Base-by-base conservation (phyloP, 2,797 vertebrate genomes). In the Sternarchorhynchus goeldii region DNA sequence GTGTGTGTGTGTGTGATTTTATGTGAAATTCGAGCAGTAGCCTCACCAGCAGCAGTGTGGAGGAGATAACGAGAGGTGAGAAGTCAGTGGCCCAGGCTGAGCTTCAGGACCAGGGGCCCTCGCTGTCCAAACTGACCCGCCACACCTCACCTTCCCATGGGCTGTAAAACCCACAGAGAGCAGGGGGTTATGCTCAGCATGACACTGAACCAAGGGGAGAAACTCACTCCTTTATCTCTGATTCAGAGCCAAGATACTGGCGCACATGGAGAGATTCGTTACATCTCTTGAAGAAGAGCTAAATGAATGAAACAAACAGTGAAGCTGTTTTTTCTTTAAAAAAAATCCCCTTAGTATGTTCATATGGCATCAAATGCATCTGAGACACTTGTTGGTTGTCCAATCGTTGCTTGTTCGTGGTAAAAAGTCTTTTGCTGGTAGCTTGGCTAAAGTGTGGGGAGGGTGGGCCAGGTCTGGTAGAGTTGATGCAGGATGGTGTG, bases 401-500 rank as follows among this genome's bases (percentile, higher is more conserved):
- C 25, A 25, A 25, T 25, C 25, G 25, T 25, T 25, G 25, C 25
- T 25, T 25, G 25, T 25, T 25, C 25, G 25, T 25, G 25, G 25
- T 25, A 25, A 25, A 25, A 25, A 1, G 25, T 25, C 25, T 25
- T 17, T 20, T 17, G 21, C 14, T 21, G 3, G 66, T 53, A 53
- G 66, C 25, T 68, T 29, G 34, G 64, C 32, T 63, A 34, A 32
- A 57, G 53, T 45, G 29, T 60, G 25, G 45, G 63, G 50, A 64
- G 72, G 29, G 14, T 53, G 36, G 5, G 6, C 39, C 14, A 21
- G 56, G 62, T 55, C 34, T 60, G 60, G 57, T 71, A 31, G 75
- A 36, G 63, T 55, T 75, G 79, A 84, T 83, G 87, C 87, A 85
- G 85, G 90, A 85, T 89, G 89, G 89, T 83, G 81, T 92, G 93